phyloP scores from a whole-genome alignment of 2,113 vertebrate genomes.

The Ochotona princeps region DNA sequence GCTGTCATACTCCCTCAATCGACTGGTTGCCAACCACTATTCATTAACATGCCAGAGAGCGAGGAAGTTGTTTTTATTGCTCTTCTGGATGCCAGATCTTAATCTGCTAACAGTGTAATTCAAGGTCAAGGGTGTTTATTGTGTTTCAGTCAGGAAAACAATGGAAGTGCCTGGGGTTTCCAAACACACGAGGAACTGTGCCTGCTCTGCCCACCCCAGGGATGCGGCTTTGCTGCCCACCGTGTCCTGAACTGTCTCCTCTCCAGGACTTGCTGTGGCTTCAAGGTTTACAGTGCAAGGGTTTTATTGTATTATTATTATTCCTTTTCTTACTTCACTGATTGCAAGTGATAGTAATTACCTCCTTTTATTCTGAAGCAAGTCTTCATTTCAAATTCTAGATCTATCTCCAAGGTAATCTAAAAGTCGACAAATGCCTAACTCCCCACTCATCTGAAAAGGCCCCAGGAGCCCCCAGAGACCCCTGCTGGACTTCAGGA shows the following conservation, averaged over 20 bases:
- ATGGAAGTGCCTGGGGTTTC: slow-evolving; percentile 67
- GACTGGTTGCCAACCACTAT: slow-evolving; percentile 60
- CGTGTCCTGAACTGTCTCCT: slow-evolving; percentile 51
- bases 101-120: slow-evolving; percentile 68
- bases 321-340: slow-evolving; percentile 30
- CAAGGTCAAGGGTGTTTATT: slow-evolving; percentile 78
- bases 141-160: slow-evolving; percentile 73
- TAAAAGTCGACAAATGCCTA: slow-evolving; percentile 75
- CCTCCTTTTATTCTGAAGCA: slow-evolving; percentile 73
- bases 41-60: slow-evolving; percentile 71
- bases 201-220: slow-evolving; percentile 61
- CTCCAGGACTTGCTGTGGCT: slow-evolving; percentile 59
- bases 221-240: slow-evolving; percentile 65
- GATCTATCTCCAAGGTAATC: slow-evolving; percentile 78
- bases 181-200: slow-evolving; percentile 49
- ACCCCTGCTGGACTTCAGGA: not conserved
- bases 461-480: slow-evolving; percentile 23
- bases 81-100: slow-evolving; percentile 69
- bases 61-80: slow-evolving; percentile 67
- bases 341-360: slow-evolving; percentile 76
- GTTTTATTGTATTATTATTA: not conserved
- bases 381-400: slow-evolving; percentile 73
- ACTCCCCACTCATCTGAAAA: slow-evolving; percentile 44
- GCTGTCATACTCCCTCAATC: slow-evolving; percentile 65
- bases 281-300: slow-evolving; percentile 66